Conservation (phyloP, 1,140 invertebrate genomes). For the Heliconius nattereri region DNA sequence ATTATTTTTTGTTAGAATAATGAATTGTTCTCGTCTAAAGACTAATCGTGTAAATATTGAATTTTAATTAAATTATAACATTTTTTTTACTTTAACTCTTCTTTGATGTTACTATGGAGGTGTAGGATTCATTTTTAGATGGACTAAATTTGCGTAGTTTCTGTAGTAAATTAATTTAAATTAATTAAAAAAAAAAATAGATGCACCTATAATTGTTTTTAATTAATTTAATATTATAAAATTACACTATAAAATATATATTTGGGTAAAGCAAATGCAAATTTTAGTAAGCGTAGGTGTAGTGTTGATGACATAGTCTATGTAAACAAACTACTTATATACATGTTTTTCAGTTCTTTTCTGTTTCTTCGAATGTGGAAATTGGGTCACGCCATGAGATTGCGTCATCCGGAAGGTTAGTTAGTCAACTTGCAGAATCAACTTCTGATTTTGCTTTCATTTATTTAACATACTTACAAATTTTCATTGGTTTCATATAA, state of each 20-base stretch:
- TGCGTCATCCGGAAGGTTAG: conserved; percentile 18
- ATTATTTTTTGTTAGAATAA: background rate
- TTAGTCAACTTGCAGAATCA: conserved; percentile 19
- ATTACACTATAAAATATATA: background rate
- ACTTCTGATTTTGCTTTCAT: background rate
- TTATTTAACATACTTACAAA: background rate
- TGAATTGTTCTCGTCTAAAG: background rate
- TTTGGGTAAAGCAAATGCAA: background rate
- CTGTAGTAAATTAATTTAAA: background rate
- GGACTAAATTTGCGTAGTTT: too few relatives aligned
- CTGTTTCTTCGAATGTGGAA: conserved; percentile 13
- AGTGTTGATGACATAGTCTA: background rate
- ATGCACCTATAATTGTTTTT: too few relatives aligned
- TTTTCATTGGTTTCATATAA: background rate
- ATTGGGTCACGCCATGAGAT: conserved; percentile 22
- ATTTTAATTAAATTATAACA: background rate
- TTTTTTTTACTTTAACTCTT: too few relatives aligned
- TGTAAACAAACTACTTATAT: background rate
- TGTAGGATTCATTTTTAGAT: too few relatives aligned
- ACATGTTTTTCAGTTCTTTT: conserved; percentile 28
- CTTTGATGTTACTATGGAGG: too few relatives aligned
- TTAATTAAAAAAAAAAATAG: background rate
- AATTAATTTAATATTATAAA: too few relatives aligned
- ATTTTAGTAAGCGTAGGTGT: background rate
- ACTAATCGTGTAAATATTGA: background rate